Percentiles rank a stretch among this genome's conserved stretches.
These are phyloP conservation scores for Podarcis cretensis DNA, from an alignment of 2,113 vertebrate species.

Conservation along the genomic window DNA sequence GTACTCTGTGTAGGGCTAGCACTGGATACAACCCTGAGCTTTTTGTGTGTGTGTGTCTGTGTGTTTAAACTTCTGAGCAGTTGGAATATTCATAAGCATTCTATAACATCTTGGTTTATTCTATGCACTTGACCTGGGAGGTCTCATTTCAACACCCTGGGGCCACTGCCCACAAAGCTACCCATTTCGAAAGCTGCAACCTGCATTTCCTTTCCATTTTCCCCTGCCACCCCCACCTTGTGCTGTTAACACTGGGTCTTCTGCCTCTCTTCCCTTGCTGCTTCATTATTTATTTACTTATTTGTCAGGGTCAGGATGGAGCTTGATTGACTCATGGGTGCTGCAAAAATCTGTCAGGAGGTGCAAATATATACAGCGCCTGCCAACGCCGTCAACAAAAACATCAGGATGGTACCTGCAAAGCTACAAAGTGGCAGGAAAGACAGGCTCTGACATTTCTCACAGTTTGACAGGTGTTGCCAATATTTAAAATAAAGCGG, in stretches of 20 bases:
- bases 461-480: slow-evolving; percentile 46
- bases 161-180: no score
- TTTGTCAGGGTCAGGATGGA: slow-evolving; percentile 54
- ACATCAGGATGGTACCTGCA: slow-evolving; percentile 65
- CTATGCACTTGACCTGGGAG: background rate
- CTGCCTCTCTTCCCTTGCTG: background rate
- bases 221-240: background rate
- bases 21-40: no score
- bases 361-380: slow-evolving; percentile 68
- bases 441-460: slow-evolving; percentile 44
- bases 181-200: background rate
- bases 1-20: no score
- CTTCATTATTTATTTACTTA: slow-evolving; percentile 46
- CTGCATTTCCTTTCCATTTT: background rate
- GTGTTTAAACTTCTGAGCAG: background rate
- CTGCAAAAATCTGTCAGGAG: slow-evolving; percentile 59
- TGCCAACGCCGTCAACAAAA: slow-evolving; percentile 56
- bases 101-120: background rate
- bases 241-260: background rate
- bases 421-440: slow-evolving; percentile 19
- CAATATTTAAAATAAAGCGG: slow-evolving; percentile 34
- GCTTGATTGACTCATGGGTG: slow-evolving; percentile 61
- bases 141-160: background rate
- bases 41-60: background rate
- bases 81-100: background rate